Evolutionary conservation across 2,113 vertebrate genomes (phyloP).

Genomic region (Empidonax alnorum): DNA sequence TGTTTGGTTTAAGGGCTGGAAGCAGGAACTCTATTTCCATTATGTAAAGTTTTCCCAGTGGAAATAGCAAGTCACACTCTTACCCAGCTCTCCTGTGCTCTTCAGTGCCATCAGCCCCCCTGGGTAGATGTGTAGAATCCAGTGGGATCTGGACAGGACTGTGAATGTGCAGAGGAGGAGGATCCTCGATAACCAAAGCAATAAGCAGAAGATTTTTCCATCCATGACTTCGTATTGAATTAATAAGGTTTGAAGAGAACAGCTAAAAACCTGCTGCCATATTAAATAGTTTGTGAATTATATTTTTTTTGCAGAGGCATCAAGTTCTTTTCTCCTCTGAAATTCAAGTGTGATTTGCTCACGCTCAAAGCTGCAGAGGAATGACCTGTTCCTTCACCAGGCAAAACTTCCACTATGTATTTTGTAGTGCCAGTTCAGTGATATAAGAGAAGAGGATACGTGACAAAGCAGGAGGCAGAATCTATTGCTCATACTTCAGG

Average conservation of each 20-base stretch:
- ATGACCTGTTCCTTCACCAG: not conserved
- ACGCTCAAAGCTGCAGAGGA: not conserved
- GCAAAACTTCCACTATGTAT: not conserved
- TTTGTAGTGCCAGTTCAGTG: not conserved
- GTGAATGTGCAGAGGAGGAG: not conserved
- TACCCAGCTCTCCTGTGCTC: not conserved
- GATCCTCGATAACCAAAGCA: not conserved
- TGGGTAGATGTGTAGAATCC: too few relatives aligned
- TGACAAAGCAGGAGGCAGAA: not conserved
- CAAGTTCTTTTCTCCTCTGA: not conserved
- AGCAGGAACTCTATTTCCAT: not conserved
- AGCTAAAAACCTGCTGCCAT: not conserved
- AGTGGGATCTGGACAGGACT: not conserved
- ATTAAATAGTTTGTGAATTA: not conserved
- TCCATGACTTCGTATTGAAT: not conserved
- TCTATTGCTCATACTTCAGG: not conserved
- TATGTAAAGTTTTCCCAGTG: not conserved
- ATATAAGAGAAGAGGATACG: not conserved
- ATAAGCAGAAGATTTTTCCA: not conserved
- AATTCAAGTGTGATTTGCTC: not conserved
- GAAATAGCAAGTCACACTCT: rapidly evolving
- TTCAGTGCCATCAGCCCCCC: not conserved
- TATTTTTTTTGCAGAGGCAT: not conserved
- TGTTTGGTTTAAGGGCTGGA: not conserved
- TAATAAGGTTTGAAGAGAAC: not conserved